Conservation (phyloP, 2,888 invertebrate genomes). For the Catocala nupta region DNA sequence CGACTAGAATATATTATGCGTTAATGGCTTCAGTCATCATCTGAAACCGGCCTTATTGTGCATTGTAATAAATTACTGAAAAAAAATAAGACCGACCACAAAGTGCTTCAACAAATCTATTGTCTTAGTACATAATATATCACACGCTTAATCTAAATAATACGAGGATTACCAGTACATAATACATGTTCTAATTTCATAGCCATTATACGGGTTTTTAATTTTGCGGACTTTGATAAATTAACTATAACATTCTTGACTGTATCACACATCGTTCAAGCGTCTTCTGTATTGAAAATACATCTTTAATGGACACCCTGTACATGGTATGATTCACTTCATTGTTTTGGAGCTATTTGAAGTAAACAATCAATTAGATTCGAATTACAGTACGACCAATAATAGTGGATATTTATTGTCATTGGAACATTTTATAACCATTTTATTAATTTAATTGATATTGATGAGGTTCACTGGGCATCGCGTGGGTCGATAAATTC, state of each 20-base stretch:
- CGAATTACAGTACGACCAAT: conserved; percentile 78
- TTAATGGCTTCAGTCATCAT: conserved; percentile 42
- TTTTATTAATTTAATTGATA: conserved; percentile 84
- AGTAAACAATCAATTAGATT: conserved; percentile 83
- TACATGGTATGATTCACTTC: conserved; percentile 77
- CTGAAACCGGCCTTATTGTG: conserved; percentile 40
- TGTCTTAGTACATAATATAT: conserved; percentile 38
- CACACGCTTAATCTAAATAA: conserved; percentile 29
- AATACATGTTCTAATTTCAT: conserved; percentile 19
- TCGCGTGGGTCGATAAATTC: conserved; percentile 72
- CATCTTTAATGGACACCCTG: conserved; percentile 52
- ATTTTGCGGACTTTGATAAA: conserved; percentile 5
- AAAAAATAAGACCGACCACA: conserved; percentile 42
- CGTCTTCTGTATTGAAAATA: conserved; percentile 15
- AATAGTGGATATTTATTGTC: conserved; percentile 84
- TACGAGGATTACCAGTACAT: conserved; percentile 12
- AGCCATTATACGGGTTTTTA: conserved; percentile 21
- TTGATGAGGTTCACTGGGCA: conserved; percentile 72
- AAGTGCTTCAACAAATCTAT: conserved; percentile 44
- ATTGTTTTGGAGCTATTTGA: conserved; percentile 80
- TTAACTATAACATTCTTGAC: background rate
- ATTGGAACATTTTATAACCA: conserved; percentile 81
- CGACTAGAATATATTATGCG: conserved; percentile 41
- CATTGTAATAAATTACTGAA: conserved; percentile 42
- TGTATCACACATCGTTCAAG: background rate